phyloP scores from a whole-genome alignment of 2,113 vertebrate species.

The Aptenodytes patagonicus region DNA sequence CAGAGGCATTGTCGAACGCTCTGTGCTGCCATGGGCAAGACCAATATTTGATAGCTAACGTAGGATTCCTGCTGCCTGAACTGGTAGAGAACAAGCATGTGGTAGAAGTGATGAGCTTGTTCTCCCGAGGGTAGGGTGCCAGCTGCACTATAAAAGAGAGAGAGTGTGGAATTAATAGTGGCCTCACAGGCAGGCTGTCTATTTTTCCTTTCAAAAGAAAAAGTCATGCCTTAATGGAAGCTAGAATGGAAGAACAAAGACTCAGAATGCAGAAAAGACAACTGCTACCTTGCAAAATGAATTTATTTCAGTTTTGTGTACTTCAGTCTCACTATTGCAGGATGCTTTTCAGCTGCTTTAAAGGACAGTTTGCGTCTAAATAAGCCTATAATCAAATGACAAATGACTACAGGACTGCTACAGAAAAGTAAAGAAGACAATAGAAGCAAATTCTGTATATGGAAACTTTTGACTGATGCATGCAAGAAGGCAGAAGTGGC shows the following conservation, averaged over 20 bases:
- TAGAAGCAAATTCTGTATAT: neutral
- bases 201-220: constrained; percentile 52
- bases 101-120: constrained; percentile 65
- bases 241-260: neutral
- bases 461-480: neutral
- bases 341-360: neutral
- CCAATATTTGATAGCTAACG: constrained; percentile 60
- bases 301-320: neutral
- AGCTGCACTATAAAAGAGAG: constrained; percentile 67
- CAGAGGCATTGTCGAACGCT: constrained; percentile 39
- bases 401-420: neutral
- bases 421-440: neutral
- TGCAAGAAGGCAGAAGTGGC: neutral
- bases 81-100: constrained; percentile 66
- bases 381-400: neutral
- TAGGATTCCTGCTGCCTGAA: constrained; percentile 58
- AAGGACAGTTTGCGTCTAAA: neutral
- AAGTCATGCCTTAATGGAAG: constrained; percentile 30
- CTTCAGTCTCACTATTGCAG: neutral
- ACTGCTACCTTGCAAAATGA: neutral
- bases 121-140: constrained; percentile 66
- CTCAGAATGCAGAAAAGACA: neutral
- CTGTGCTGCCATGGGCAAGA: constrained; percentile 36
- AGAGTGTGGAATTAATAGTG: constrained; percentile 71
- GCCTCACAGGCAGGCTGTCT: constrained; percentile 53